Percentiles rank a stretch among this genome's conserved stretches.
Evolutionary conservation across 1,140 invertebrate genomes (phyloP).

Genomic region (Himalopsyche phryganea): DNA sequence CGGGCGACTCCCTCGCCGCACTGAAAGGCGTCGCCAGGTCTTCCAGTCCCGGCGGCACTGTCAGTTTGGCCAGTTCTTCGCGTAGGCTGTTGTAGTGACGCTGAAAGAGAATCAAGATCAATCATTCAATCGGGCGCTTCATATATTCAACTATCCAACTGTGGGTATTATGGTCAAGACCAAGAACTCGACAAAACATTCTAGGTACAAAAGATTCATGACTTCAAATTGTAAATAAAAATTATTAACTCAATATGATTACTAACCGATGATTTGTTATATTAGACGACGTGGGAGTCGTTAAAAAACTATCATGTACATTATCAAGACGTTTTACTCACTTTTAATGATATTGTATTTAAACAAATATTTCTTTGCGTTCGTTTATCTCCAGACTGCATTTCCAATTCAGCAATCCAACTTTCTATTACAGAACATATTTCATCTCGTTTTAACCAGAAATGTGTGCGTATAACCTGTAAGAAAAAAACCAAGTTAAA

Average conservation of each 20-base stretch:
- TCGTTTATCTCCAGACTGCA: constrained; percentile 68
- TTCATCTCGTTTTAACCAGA: constrained; percentile 91
- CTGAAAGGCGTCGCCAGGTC: constrained; percentile 62
- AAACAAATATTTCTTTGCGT: constrained; percentile 69
- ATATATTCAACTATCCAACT: no score
- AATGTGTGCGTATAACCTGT: constrained; percentile 88
- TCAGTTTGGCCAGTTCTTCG: constrained; percentile 75
- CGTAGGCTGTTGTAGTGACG: constrained; percentile 75
- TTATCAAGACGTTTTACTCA: no score
- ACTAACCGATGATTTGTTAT: no score
- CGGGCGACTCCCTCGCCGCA: constrained; percentile 47
- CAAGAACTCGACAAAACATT: no score
- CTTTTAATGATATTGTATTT: constrained; percentile 73
- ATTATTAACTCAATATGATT: no score
- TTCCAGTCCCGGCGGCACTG: constrained; percentile 68
- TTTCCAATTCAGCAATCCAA: constrained; percentile 86
- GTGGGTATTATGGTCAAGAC: no score
- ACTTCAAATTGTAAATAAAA: no score
- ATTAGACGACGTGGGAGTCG: no score
- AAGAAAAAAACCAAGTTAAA: no score
- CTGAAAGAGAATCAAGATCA: constrained; percentile 53
- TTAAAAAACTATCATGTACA: no score
- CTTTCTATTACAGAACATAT: constrained; percentile 84
- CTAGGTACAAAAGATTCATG: no score
- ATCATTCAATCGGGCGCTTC: no score